A percentile compares a stretch with the other conserved stretches of the same genome.
Evolutionary conservation across 2,797 vertebrate genomes (phyloP).

Genomic region (Melanogrammus aeglefinus): DNA sequence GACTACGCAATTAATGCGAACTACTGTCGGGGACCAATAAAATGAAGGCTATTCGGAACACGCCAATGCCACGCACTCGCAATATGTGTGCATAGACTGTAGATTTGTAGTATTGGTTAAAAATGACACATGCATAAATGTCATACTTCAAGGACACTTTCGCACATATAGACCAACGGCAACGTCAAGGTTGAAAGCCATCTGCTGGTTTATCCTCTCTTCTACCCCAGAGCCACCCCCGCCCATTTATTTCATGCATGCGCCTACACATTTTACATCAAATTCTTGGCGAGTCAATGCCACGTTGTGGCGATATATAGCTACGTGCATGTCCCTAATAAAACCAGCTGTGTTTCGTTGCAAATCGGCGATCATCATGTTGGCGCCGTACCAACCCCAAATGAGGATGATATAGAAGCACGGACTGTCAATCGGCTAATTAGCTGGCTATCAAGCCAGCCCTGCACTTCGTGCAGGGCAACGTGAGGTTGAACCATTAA

Average conservation of each 20-base stretch:
- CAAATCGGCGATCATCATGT: neutral
- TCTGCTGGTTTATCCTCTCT: constrained; percentile 35
- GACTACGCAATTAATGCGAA: constrained; percentile 54
- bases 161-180: constrained; percentile 43
- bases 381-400: constrained; percentile 12
- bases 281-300: constrained; percentile 54
- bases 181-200: constrained; percentile 71
- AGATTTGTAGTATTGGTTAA: constrained; percentile 10
- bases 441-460: constrained; percentile 31
- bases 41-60: constrained; percentile 26
- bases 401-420: constrained; percentile 41
- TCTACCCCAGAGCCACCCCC: constrained; percentile 43
- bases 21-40: constrained; percentile 54
- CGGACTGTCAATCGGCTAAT: constrained; percentile 60
- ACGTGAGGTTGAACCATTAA: constrained; percentile 21
- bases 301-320: constrained; percentile 57
- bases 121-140: constrained; percentile 46
- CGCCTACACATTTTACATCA: constrained; percentile 54
- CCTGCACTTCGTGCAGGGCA: constrained; percentile 29
- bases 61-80: constrained; percentile 27
- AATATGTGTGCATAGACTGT: constrained; percentile 19
- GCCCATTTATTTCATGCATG: constrained; percentile 43
- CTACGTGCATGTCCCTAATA: constrained; percentile 14
- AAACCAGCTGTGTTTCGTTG: constrained; percentile 27
- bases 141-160: constrained; percentile 65